Evolutionary conservation across 2,888 invertebrate genomes (phyloP), one percentile per base, ranked within the genome.

Genomic region (Rhamnusium bicolor): DNA sequence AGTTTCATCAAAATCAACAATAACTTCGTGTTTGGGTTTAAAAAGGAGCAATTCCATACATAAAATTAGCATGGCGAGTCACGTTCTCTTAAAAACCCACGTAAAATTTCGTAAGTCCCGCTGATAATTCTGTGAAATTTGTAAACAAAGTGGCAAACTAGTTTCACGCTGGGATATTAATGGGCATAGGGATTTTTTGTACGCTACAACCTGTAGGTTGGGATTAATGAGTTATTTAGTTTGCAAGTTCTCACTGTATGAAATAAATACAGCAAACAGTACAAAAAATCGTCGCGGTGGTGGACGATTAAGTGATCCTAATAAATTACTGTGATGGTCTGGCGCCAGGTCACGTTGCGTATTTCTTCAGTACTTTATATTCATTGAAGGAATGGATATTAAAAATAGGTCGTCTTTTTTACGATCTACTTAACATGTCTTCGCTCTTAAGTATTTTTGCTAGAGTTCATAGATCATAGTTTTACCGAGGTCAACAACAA

Each of bases 201-300:
- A 1, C n/a, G 29, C 18, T n/a, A 18, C 29, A 29, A 32, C 58
- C 27, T 32, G 58, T 58, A 58, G 58, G 58, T 32, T 18, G 58
- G 18, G 29, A 58, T 58, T 58, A 58, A 58, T 58, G 58, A 29
- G 58, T 58, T 58, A 58, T 58, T 58, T 58, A 58, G 58, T 58
- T 58, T 29, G 58, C 14, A n/a, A 54, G 54, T 54, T 54, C 54
- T 24, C 54, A 24, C 58, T 29, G 58, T 27, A 16, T 58, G 58
- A 32, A 58, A 16, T 7, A 58, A 58, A 6, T 40, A 40, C 12
- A 4, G 40, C 10, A 40, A 40, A 40, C 0, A 4, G n/a, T n/a
- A n/a, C 12, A 40, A 40, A 40, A 40, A n/a, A 40, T 0, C 40
- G n/a, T 3, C n/a, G 0, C 10, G 4, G 40, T 40, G 40, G 40